Conservation (phyloP, 1,140 invertebrate genomes). For the Heliconius melpomene region DNA sequence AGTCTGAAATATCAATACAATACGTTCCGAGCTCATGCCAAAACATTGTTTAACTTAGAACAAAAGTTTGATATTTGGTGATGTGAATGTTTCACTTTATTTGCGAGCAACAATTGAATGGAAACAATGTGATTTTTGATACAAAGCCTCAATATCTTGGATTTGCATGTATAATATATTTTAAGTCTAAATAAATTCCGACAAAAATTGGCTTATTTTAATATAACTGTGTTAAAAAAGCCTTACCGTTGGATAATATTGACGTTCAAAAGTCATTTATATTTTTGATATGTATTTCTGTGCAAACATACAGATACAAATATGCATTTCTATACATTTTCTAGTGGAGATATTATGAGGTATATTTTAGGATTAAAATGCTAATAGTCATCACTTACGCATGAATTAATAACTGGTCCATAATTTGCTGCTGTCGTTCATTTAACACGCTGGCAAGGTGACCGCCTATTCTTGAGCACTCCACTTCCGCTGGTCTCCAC, state of each 20-base stretch:
- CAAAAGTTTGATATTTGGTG: slow-evolving; percentile 10
- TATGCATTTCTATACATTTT: no score
- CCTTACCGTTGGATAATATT: neutral
- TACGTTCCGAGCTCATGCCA: neutral
- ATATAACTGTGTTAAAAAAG: neutral
- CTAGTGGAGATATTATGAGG: no score
- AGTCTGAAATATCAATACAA: neutral
- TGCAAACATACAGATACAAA: no score
- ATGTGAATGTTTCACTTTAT: slow-evolving; percentile 5
- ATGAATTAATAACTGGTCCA: slow-evolving; percentile 83
- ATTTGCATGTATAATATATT: neutral
- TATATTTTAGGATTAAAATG: neutral
- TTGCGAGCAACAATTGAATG: neutral
- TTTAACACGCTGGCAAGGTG: slow-evolving; percentile 85
- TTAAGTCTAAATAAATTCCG: neutral
- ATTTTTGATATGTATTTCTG: neutral
- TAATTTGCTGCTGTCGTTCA: slow-evolving; percentile 82
- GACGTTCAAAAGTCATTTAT: neutral
- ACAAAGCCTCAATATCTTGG: slow-evolving; percentile 11
- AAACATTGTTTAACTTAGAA: slow-evolving; percentile 9
- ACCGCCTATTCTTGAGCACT: slow-evolving; percentile 83
- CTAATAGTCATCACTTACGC: slow-evolving; percentile 74
- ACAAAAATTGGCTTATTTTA: neutral
- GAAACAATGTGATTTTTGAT: slow-evolving; percentile 13
- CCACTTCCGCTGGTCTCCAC: slow-evolving; percentile 85